A percentile compares a stretch with the other conserved stretches of the same genome.
Evolutionary conservation across 2,888 invertebrate species (phyloP).

Genomic region (Agrochola macilenta): DNA sequence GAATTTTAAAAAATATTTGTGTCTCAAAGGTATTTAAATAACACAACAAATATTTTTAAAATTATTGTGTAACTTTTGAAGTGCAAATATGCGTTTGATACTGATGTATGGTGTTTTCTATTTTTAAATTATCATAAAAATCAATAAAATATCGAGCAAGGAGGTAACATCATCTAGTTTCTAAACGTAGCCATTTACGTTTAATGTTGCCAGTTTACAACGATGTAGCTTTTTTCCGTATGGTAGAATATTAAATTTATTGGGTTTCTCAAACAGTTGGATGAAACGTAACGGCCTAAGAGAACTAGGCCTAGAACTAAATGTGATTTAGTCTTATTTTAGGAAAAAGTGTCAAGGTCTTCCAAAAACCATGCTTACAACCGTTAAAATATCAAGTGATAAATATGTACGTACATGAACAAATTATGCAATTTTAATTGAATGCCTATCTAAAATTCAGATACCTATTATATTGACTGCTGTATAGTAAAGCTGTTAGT

Average conservation of each 20-base stretch:
- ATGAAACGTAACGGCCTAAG: not conserved
- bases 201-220: conserved; percentile 62
- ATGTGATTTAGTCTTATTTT: not conserved
- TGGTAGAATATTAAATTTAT: conserved; percentile 47
- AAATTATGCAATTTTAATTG: not conserved
- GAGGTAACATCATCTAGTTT: conserved; percentile 63
- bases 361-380: not conserved
- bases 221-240: conserved; percentile 31
- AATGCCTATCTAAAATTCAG: no score
- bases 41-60: conserved; percentile 62
- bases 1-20: conserved; percentile 62
- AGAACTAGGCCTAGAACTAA: not conserved
- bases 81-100: conserved; percentile 55
- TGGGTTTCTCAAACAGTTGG: not conserved
- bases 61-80: conserved; percentile 56
- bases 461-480: not conserved
- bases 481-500: no score
- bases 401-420: not conserved
- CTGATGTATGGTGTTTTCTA: conserved; percentile 57
- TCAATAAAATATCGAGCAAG: conserved; percentile 56
- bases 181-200: conserved; percentile 64
- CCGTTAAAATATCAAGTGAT: not conserved
- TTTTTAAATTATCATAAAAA: conserved; percentile 62
- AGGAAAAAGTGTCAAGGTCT: not conserved
- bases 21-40: conserved; percentile 60